Evolutionary conservation across 92 coral and sea anemone genomes (phyloP).

Genomic region (Montipora capitata): DNA sequence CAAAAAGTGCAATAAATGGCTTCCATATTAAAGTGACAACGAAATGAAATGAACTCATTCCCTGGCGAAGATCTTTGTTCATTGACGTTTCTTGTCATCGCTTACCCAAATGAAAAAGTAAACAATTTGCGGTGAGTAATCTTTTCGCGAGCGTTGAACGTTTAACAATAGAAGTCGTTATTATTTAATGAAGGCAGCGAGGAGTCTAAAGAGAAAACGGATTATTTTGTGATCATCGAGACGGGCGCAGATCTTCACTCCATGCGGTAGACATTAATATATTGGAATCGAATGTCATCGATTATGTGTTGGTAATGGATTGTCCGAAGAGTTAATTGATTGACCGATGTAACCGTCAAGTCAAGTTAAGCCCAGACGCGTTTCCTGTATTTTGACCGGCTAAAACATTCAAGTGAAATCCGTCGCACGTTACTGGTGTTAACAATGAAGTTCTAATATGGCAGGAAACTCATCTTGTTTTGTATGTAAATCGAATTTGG

Average conservation of each 20-base stretch:
- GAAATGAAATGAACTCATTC: neutral
- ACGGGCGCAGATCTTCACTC: neutral
- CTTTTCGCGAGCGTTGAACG: neutral
- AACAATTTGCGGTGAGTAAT: neutral
- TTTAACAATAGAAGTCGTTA: conserved; percentile 35
- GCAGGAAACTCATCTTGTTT: conserved; percentile 29
- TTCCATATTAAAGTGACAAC: no score
- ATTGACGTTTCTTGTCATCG: conserved; percentile 41
- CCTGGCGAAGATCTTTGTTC: conserved; percentile 7
- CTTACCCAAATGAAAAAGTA: neutral
- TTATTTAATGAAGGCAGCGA: conserved; percentile 45
- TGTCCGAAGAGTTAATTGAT: conserved; percentile 25
- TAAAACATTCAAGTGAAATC: neutral
- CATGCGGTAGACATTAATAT: neutral
- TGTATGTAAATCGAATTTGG: conserved; percentile 37
- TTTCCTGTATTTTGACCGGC: conserved; percentile 28
- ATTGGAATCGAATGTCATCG: neutral
- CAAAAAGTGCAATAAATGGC: neutral
- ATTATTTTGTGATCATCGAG: neutral
- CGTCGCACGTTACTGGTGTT: neutral
- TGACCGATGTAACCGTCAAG: neutral
- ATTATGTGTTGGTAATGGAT: neutral
- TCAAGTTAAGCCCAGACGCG: neutral
- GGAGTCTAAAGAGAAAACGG: conserved; percentile 18
- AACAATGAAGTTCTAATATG: neutral